Conservation (phyloP, 2,888 invertebrate species). For the Leptinotarsa peninsularis region DNA sequence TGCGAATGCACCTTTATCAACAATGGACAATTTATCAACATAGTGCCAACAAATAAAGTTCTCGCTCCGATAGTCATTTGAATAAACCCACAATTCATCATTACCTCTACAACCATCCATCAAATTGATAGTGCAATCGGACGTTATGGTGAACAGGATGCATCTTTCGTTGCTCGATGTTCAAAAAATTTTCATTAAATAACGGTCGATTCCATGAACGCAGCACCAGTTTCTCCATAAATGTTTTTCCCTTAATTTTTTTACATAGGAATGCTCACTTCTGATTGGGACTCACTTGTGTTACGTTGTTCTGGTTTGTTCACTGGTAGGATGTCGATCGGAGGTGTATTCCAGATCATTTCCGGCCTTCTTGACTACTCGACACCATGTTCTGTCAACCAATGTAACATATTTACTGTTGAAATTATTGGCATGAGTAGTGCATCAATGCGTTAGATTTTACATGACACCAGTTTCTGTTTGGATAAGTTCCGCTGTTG, state of each 20-base stretch:
- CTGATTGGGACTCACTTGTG: too few relatives aligned
- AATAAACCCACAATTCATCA: conserved; percentile 24
- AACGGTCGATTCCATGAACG: background rate
- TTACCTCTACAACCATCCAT: conserved; percentile 40
- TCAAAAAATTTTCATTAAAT: background rate
- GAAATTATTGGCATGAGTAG: too few relatives aligned
- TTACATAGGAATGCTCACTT: background rate
- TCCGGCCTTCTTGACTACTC: too few relatives aligned
- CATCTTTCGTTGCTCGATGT: background rate
- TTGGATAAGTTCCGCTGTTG: too few relatives aligned
- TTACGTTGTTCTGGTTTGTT: too few relatives aligned
- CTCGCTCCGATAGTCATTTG: conserved; percentile 19
- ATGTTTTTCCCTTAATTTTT: background rate
- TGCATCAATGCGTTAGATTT: too few relatives aligned
- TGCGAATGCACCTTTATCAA: conserved; percentile 22
- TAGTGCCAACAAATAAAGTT: conserved; percentile 4
- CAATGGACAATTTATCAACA: conserved; percentile 20
- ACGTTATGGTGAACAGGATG: conserved; percentile 11
- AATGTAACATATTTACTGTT: too few relatives aligned
- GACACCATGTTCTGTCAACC: too few relatives aligned
- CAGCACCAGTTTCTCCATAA: background rate
- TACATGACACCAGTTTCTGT: too few relatives aligned
- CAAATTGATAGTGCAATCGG: conserved; percentile 45
- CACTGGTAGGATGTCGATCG: too few relatives aligned
- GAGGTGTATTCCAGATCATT: too few relatives aligned